phyloP scores from a whole-genome alignment of 2,113 vertebrate genomes.

The Eptesicus fuscus region DNA sequence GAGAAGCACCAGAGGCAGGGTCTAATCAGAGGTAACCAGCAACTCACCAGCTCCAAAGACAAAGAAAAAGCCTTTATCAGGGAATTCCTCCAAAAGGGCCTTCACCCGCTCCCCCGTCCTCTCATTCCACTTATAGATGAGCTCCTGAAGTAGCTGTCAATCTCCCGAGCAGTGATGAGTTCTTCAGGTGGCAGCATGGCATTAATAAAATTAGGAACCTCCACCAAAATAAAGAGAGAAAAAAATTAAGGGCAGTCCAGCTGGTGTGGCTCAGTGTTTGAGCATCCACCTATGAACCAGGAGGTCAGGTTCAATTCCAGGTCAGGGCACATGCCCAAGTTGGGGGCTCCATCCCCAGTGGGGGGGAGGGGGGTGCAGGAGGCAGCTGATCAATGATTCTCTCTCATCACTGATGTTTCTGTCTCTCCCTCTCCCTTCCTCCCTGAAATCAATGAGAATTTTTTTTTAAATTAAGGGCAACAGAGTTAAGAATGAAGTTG shows the following conservation, averaged over 20 bases:
- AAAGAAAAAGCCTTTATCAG: conserved; percentile 93
- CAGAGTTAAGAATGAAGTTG: background rate
- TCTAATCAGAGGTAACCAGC: background rate
- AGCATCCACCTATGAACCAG: too few relatives aligned
- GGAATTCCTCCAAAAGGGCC: conserved; percentile 86
- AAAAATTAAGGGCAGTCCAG: background rate
- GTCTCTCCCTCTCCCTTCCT: too few relatives aligned
- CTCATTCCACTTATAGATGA: conserved; percentile 92
- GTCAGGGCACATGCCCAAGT: too few relatives aligned
- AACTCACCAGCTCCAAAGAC: conserved; percentile 92
- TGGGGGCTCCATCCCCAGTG: too few relatives aligned
- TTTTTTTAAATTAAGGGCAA: background rate
- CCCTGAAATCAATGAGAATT: too few relatives aligned
- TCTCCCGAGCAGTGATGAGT: conserved; percentile 88
- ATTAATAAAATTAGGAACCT: conserved; percentile 92
- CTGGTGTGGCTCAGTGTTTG: too few relatives aligned
- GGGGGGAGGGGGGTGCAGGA: too few relatives aligned
- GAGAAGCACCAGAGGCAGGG: background rate
- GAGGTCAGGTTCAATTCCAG: too few relatives aligned
- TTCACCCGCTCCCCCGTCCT: conserved; percentile 89
- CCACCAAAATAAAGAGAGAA: background rate
- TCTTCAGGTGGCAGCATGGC: conserved; percentile 87
- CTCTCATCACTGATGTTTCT: too few relatives aligned
- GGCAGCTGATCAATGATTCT: too few relatives aligned
- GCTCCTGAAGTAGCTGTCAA: conserved; percentile 92